These are phyloP conservation scores for Pseudopleuronectes americanus DNA, from an alignment of 2,797 vertebrate genomes.

Conservation along the genomic window DNA sequence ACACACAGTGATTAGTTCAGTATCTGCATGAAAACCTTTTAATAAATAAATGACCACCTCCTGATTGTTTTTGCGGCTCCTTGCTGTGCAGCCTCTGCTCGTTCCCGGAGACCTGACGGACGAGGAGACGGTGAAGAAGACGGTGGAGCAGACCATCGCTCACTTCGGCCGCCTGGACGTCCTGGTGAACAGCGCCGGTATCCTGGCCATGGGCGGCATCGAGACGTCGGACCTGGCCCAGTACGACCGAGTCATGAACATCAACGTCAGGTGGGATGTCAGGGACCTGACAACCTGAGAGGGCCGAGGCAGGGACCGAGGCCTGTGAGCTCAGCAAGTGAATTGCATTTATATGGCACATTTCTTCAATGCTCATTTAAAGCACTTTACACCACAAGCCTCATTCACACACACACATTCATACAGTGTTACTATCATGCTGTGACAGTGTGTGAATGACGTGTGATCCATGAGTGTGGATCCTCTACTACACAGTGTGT, in stretches of 20 bases:
- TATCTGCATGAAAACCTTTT: too few relatives aligned
- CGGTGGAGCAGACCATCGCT: conserved; percentile 78
- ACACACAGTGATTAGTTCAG: too few relatives aligned
- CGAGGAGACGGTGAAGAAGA: conserved; percentile 79
- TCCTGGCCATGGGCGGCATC: conserved; percentile 84
- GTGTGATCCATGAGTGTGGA: background rate
- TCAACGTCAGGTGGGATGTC: conserved; percentile 84
- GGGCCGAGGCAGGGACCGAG: too few relatives aligned
- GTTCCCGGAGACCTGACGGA: conserved; percentile 86
- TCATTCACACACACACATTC: too few relatives aligned
- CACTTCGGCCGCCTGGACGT: conserved; percentile 85
- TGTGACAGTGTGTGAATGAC: too few relatives aligned
- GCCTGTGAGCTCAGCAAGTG: too few relatives aligned
- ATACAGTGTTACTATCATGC: too few relatives aligned
- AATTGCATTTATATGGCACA: too few relatives aligned
- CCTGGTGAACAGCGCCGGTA: conserved; percentile 86
- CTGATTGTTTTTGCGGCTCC: too few relatives aligned
- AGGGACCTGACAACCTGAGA: background rate
- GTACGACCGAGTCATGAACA: conserved; percentile 86
- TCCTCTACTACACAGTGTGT: background rate
- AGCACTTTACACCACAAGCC: too few relatives aligned
- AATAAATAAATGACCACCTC: too few relatives aligned
- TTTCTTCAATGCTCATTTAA: too few relatives aligned
- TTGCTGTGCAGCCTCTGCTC: conserved; percentile 77
- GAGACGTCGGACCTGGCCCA: conserved; percentile 83